Conservation (phyloP, 2,113 vertebrate genomes). For the Ammospiza caudacuta region DNA sequence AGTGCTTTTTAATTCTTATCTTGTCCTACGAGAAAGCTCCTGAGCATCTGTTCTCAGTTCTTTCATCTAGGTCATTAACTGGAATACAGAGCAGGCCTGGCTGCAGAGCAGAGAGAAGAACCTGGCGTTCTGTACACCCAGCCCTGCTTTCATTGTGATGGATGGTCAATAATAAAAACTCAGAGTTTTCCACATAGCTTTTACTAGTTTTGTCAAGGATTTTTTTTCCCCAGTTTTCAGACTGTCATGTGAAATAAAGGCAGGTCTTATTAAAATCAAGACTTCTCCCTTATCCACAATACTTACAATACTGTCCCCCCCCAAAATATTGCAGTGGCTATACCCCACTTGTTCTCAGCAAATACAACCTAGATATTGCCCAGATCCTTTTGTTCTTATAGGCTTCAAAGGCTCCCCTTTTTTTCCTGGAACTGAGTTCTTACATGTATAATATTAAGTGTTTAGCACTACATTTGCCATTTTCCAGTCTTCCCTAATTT, state of each 20-base stretch:
- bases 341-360: not conserved
- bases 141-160: not conserved
- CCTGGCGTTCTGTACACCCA: not conserved
- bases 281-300: not conserved
- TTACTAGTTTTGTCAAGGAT: not conserved
- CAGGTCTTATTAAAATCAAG: not conserved
- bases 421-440: not conserved
- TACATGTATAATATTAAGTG: not conserved
- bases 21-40: not conserved
- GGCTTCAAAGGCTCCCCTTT: not conserved
- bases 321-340: not conserved
- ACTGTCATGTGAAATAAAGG: not conserved
- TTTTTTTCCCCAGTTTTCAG: not conserved
- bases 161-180: not conserved
- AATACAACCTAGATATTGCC: not conserved
- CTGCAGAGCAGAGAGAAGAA: not conserved
- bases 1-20: not conserved
- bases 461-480: not conserved
- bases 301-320: not conserved
- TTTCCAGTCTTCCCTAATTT: not conserved
- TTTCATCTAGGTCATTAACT: not conserved
- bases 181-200: not conserved
- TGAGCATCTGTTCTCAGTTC: not conserved
- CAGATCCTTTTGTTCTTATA: not conserved
- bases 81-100: not conserved